Evolutionary conservation across 2,888 invertebrate genomes (phyloP).

Genomic region (Stramonita haemastoma): DNA sequence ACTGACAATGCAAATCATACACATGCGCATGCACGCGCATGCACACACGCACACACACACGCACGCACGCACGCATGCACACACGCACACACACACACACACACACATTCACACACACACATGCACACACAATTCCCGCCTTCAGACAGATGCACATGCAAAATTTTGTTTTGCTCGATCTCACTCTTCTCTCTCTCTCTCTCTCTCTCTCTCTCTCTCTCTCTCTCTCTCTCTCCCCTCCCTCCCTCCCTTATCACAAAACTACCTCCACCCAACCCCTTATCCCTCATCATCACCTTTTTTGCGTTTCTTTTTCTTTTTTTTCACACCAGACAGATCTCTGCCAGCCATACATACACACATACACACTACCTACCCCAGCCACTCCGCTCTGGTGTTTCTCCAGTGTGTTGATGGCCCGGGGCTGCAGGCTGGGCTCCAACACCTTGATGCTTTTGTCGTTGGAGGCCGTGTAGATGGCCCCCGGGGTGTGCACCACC

Average conservation of each 20-base stretch:
- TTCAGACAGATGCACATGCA: too few species aligned
- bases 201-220: background rate
- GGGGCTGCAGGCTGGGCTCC: conserved; percentile 68
- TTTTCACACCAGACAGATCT: background rate
- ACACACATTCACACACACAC: too few species aligned
- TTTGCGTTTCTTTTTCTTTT: background rate
- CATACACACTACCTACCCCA: conserved; percentile 58
- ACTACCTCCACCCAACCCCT: background rate
- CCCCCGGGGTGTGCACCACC: conserved; percentile 67
- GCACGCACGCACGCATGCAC: background rate
- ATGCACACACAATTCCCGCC: too few species aligned
- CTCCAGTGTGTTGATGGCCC: conserved; percentile 61
- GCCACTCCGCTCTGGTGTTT: conserved; percentile 65
- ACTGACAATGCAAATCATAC: background rate
- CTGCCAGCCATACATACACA: background rate
- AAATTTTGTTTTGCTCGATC: too few species aligned
- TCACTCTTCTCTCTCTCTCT: too few species aligned
- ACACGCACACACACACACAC: background rate
- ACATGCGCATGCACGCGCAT: background rate
- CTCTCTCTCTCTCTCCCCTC: background rate
- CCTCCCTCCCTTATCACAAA: background rate
- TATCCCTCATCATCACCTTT: background rate
- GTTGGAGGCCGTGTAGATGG: conserved; percentile 71
- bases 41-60: background rate
- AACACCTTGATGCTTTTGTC: conserved; percentile 67